These are phyloP conservation scores for Hippocampus guttulatus DNA, from an alignment of 2,113 vertebrate species.

Conservation along the genomic window DNA sequence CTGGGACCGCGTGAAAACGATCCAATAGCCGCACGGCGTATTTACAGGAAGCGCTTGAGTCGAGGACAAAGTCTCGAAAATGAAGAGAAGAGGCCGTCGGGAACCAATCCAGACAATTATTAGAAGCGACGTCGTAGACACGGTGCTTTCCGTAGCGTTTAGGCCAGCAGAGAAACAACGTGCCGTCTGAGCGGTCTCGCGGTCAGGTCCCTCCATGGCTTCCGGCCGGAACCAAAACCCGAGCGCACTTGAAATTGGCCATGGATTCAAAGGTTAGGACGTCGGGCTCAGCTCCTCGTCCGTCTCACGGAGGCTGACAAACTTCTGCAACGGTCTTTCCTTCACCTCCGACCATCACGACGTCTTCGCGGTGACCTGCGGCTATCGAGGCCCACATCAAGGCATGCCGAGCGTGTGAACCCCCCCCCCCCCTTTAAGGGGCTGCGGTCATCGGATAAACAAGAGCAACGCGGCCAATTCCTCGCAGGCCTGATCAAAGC, in stretches of 20 bases:
- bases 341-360: constrained; percentile 62
- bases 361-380: constrained; percentile 51
- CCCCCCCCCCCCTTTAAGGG: constrained; percentile 55
- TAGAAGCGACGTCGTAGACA: too few relatives aligned
- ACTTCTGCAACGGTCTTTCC: constrained; percentile 70
- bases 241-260: not conserved
- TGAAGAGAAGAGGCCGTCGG: too few relatives aligned
- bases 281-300: constrained; percentile 25
- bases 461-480: constrained; percentile 74
- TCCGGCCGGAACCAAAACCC: not conserved
- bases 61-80: too few relatives aligned
- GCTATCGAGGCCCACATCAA: constrained; percentile 69
- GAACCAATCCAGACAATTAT: too few relatives aligned
- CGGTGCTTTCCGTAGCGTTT: too few relatives aligned
- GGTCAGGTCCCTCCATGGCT: constrained; percentile 63
- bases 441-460: constrained; percentile 71
- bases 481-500: constrained; percentile 72
- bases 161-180: too few relatives aligned
- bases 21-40: too few relatives aligned
- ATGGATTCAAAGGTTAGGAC: not conserved
- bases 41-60: too few relatives aligned
- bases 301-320: constrained; percentile 45
- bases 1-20: too few relatives aligned
- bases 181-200: constrained; percentile 21
- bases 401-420: constrained; percentile 56